Evolutionary conservation across 2,888 invertebrate genomes (phyloP), one percentile per base, ranked within the genome.

Genomic region (Drosophila meridiana): DNA sequence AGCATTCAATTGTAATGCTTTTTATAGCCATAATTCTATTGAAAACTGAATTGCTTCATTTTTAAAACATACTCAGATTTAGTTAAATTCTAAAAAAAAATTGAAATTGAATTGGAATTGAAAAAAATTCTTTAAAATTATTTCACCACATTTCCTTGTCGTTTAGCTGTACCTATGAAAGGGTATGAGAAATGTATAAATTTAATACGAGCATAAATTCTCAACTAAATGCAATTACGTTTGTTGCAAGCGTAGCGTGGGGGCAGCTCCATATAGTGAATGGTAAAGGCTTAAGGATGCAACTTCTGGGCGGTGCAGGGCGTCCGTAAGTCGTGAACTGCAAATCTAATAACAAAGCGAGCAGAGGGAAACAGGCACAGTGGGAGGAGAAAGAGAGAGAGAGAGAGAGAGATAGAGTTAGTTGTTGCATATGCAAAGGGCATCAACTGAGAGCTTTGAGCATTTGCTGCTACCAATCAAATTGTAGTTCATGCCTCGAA

Each of bases 221-320:
- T 75, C 56, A 67, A 63, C 69, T 69, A 82, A 86, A 86, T 88
- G 89, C 85, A 89, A 89, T 85, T 89, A 85, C 85, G 72, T 84
- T 80, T 78, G 73, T 68, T 65, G 77, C 72, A 75, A 63, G 56
- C 60, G n/a, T 34, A 14, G 38, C n/a, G 30, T 28, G 61, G 43
- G 20, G 20, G 9, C 45, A 28, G 45, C 57, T 36, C 38, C 63
- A 52, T 13, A 52, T 36, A 52, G 52, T 6, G 42, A 58, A 58
- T 61, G 38, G 59, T 34, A 40, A 52, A 59, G 58, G 58, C 60
- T 67, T 67, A 57, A 48, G 47, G 60, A 53, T 32, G 45, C 52
- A 45, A 56, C 14, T 13, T 28, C 26, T 32, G 30, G 20, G 6
- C 9, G 11, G 30, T 8, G 13, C n/a, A 6, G 48, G 4, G 70